Percentiles rank a stretch among this genome's conserved stretches.
These are phyloP conservation scores for Cololabis saira DNA, from an alignment of 2,113 vertebrate genomes.

Conservation along the genomic window DNA sequence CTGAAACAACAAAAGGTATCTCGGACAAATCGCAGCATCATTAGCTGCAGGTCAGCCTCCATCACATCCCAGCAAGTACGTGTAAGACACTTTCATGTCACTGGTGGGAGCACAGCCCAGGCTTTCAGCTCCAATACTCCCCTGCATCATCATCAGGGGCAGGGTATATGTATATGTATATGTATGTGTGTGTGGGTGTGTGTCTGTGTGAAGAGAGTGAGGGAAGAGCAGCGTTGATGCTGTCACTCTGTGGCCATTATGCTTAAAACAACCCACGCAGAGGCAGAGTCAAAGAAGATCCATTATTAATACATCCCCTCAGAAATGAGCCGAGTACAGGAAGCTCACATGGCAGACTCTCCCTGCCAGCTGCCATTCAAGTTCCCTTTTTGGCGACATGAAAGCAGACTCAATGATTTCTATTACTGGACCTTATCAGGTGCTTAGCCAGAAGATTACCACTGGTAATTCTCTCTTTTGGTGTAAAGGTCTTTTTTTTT, in stretches of 20 bases:
- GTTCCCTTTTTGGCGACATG: conserved; percentile 36
- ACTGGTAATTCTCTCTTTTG: conserved; percentile 48
- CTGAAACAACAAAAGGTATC: neutral
- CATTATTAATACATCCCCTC: conserved; percentile 48
- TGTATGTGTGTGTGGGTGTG: conserved; percentile 8
- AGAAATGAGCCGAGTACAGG: conserved; percentile 48
- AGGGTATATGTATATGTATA: conserved; percentile 12
- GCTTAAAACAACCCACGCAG: conserved; percentile 52
- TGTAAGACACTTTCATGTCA: conserved; percentile 42
- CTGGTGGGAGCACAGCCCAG: conserved; percentile 25
- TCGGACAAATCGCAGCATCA: conserved; percentile 27
- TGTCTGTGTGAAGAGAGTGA: conserved; percentile 25
- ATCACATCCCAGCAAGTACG: conserved; percentile 16
- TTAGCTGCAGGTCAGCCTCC: conserved; percentile 11
- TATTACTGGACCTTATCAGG: conserved; percentile 66
- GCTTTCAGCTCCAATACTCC: conserved; percentile 53
- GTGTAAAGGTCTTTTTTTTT: conserved; percentile 47
- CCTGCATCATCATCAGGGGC: conserved; percentile 58
- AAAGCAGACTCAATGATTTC: conserved; percentile 56
- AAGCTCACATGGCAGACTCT: neutral
- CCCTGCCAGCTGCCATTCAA: conserved; percentile 45
- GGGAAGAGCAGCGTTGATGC: conserved; percentile 25
- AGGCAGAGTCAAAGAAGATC: conserved; percentile 51
- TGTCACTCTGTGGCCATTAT: conserved; percentile 58
- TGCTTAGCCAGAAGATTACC: conserved; percentile 53